phyloP scores from a whole-genome alignment of 1,140 invertebrate species.

The Listronotus oregonensis region DNA sequence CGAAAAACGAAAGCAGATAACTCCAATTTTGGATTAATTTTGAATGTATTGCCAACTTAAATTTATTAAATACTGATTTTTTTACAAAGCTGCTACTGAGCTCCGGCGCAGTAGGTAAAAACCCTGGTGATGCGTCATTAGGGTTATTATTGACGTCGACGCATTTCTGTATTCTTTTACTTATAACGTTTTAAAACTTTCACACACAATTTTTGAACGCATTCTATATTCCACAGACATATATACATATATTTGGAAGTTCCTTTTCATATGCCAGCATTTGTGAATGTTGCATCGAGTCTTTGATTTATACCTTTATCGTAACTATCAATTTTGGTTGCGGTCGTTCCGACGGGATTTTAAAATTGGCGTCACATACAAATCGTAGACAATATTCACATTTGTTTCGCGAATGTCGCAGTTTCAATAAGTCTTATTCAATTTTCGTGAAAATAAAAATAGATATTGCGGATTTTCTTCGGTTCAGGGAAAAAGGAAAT shows the following conservation, averaged over 20 bases:
- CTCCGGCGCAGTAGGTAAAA: no score
- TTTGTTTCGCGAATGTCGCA: neutral
- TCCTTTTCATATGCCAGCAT: slow-evolving; percentile 10
- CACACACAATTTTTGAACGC: neutral
- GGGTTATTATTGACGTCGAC: no score
- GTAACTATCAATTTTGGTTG: slow-evolving; percentile 23
- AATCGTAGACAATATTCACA: neutral
- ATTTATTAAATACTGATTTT: no score
- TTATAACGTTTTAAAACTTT: no score
- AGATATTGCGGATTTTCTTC: neutral
- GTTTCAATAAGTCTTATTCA: slow-evolving; percentile 14
- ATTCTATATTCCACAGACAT: neutral
- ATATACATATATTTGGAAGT: neutral
- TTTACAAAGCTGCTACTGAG: no score
- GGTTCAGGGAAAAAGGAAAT: slow-evolving; percentile 11
- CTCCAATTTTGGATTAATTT: no score
- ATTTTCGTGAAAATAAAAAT: slow-evolving; percentile 4
- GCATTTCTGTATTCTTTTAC: no score
- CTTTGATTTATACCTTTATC: slow-evolving; percentile 21
- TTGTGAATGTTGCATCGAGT: slow-evolving; percentile 20
- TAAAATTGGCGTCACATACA: slow-evolving; percentile 9
- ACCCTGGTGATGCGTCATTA: no score
- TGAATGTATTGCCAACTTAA: no score
- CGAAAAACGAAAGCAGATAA: no score
- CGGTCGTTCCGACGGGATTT: neutral